phyloP scores from a whole-genome alignment of 2,888 invertebrate species.

The Ctenicera cuprea region DNA sequence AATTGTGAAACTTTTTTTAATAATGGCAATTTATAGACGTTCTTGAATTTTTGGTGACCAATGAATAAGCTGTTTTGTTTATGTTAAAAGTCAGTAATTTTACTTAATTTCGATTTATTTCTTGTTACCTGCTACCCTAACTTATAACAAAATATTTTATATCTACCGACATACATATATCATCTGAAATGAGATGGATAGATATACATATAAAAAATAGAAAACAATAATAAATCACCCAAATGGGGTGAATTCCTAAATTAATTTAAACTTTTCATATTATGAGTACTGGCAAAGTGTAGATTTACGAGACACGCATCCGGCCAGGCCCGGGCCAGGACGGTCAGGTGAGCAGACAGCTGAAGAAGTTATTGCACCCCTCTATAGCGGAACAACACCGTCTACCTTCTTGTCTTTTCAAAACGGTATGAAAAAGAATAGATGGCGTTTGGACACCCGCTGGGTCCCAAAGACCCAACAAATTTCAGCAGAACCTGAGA shows the following conservation, averaged over 20 bases:
- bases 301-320: slow-evolving; percentile 61
- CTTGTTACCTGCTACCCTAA: neutral
- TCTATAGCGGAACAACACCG: slow-evolving; percentile 59
- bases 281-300: slow-evolving; percentile 57
- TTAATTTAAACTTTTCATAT: slow-evolving; percentile 28
- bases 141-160: neutral
- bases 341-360: slow-evolving; percentile 62
- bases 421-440: slow-evolving; percentile 61
- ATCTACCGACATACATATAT: neutral
- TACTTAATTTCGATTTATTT: neutral
- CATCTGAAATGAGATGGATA: neutral
- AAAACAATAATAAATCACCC: slow-evolving; percentile 24
- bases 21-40: too few species aligned
- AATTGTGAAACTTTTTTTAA: too few species aligned
- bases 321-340: slow-evolving; percentile 58
- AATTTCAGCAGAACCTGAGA: slow-evolving; percentile 64
- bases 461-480: slow-evolving; percentile 61
- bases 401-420: slow-evolving; percentile 62
- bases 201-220: neutral
- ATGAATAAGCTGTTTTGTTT: too few species aligned
- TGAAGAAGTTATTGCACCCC: slow-evolving; percentile 65
- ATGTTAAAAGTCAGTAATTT: too few species aligned
- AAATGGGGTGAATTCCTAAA: slow-evolving; percentile 27
- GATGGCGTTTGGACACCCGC: slow-evolving; percentile 62
- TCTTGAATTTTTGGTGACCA: too few species aligned